Base-by-base conservation (phyloP, 2,888 invertebrate species). In the Cosmorhoe ocellata region DNA sequence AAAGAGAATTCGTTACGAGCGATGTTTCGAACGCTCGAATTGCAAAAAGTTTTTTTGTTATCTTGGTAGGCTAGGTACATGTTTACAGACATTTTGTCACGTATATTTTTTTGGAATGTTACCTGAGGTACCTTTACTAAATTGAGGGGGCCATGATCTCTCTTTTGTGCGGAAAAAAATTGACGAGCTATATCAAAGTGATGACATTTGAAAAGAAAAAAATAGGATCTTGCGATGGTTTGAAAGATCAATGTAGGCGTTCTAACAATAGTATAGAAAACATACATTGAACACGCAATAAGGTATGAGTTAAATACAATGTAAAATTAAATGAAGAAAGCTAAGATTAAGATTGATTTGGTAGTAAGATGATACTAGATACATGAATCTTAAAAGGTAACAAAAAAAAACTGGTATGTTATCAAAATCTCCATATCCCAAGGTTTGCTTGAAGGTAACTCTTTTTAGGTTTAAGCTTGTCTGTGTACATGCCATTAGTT, bases 41-140 rank as follows among this genome's bases (percentile, higher is more conserved):
- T 77, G 78, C 74, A 66, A 71, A 79, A 76, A 55, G 44, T 24
- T 70, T 67, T 78, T 81, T 73, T 74, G 64, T 67, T 66, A 65
- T 70, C 72, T 71, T 74, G 69, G 74, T 67, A 67, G 69, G 74
- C 76, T 80, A 87, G 89, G 88, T 88, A 90, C 84, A 81, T 90
- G 89, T 89, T 89, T 89, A 84, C 86, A 76, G 83, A 84, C 88
- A 88, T 89, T 89, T 86, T 88, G 88, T 90, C 89, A 90, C 89
- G 89, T 89, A 77, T 79, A 66, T 79, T 84, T 83, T 84, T 85
- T 68, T 65, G 44, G 57, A 51, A 55, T 64, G 74, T 82, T 87
- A 87, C 86, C 88, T 87, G 88, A 76, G 81, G 61, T 75, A 61
- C 71, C 67, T 72, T 80, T 77, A 79, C 75, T 67, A 83, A 81